phyloP scores from a whole-genome alignment of 1,140 invertebrate genomes.

The Caenorhabditis tropicalis region DNA sequence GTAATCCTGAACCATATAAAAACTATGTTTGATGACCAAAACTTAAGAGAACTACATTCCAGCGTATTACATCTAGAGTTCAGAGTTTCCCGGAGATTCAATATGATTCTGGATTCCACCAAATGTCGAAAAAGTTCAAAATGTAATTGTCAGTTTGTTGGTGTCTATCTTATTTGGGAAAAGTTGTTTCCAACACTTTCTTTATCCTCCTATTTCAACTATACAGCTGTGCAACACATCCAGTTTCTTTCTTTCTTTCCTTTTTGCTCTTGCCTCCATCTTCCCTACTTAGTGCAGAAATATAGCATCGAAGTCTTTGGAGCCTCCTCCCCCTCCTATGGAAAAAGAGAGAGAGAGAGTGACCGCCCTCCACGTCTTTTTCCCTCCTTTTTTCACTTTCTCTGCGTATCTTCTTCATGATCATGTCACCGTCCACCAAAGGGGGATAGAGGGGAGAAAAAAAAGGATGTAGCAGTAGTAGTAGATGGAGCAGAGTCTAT shows the following conservation, averaged over 20 bases:
- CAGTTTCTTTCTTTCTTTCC: constrained; percentile 13
- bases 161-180: not conserved
- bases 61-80: too few species aligned
- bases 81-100: too few species aligned
- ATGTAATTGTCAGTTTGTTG: not conserved
- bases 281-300: constrained; percentile 40
- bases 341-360: not conserved
- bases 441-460: not conserved
- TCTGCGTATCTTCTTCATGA: constrained; percentile 25
- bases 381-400: not conserved
- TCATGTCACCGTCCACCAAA: not conserved
- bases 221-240: constrained; percentile 10
- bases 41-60: too few species aligned
- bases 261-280: not conserved
- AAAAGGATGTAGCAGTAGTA: not conserved
- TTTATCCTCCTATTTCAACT: not conserved
- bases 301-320: constrained; percentile 32
- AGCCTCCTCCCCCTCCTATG: not conserved
- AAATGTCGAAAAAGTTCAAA: not conserved
- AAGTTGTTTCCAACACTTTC: not conserved
- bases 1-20: too few species aligned
- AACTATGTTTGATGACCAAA: too few species aligned
- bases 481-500: not conserved
- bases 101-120: too few species aligned
- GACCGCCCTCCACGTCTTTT: constrained; percentile 15